Base-by-base conservation (phyloP, 2,113 vertebrate species). In the Vulpes vulpes region DNA sequence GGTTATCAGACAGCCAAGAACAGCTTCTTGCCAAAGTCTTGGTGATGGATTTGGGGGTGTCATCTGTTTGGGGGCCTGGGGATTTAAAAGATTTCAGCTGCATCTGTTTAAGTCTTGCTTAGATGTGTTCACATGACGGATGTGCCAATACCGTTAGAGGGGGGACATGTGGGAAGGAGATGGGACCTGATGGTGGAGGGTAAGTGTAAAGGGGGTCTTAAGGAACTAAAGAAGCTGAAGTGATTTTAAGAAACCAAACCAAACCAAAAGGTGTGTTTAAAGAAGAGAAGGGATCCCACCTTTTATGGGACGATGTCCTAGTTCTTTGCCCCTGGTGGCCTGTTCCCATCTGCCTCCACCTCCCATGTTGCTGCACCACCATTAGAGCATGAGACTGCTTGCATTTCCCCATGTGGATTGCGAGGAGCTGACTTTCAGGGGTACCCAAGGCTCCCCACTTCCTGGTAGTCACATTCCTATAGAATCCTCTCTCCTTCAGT, bases 161-260 rank as follows among this genome's bases (percentile, higher is more conserved):
- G 32, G 8, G 27, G 73, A 84, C 59, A 25, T 25, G 4, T 0
- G 8, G 65, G 3, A 35, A 60, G 7, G n/a, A 69, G 12, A 51
- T 0, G 22, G 32, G 65, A 59, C 19, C 25, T n/a, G 55, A 49
- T 1, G 2, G 22, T 20, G 0, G 14, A 57, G 10, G 11, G 14
- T 55, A 8, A 62, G 2, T 38, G 11, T 14, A 57, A 67, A 20
- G 15, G 8, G 10, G 9, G 20, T 67, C 19, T 67, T 10, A 67
- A 49, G 49, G 74, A 86, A 53, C 60, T 35, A 30, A 71, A 23
- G 76, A 64, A 67, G 11, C 20, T 8, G 60, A 84, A 95, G 71
- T 57, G 80, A 57, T 76, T 62, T 92, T 69, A n/a, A 64, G 43
- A 88, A 86, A 76, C 8, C 0, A 85, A 94, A 81, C 1, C 4